Evolutionary conservation across 2,888 invertebrate genomes (phyloP).

Genomic region (Nezara viridula): DNA sequence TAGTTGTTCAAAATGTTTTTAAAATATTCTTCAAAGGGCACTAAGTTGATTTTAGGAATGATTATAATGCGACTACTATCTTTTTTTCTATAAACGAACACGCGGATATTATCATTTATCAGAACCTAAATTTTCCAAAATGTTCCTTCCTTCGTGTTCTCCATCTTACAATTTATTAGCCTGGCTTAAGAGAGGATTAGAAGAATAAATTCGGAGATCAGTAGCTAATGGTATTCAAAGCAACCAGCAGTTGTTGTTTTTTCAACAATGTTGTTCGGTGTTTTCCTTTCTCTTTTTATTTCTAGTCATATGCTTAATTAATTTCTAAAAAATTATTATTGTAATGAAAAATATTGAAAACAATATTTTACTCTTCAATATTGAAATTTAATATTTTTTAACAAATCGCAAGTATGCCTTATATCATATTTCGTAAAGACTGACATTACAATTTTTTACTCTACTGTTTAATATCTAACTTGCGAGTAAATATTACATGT

Average conservation of each 20-base stretch:
- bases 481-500: too few relatives aligned
- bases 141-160: neutral
- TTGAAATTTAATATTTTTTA: too few relatives aligned
- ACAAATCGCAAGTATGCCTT: too few relatives aligned
- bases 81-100: neutral
- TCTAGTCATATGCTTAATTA: neutral
- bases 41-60: neutral
- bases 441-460: too few relatives aligned
- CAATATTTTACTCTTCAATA: too few relatives aligned
- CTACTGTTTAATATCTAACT: too few relatives aligned
- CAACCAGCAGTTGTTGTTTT: neutral
- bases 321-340: too few relatives aligned
- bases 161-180: constrained; percentile 3
- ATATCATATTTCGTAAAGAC: too few relatives aligned
- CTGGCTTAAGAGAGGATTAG: neutral
- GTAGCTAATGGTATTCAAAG: constrained; percentile 13
- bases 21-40: neutral
- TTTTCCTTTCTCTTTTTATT: neutral
- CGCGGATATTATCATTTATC: neutral
- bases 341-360: too few relatives aligned
- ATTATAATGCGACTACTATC: neutral
- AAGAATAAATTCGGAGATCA: constrained; percentile 9
- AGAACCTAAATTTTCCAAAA: constrained; percentile 6
- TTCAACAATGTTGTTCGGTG: neutral
- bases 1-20: too few relatives aligned